A percentile compares a stretch with the other conserved stretches of the same genome.
Conservation (phyloP, 1,140 invertebrate genomes). For the Galleria mellonella region DNA sequence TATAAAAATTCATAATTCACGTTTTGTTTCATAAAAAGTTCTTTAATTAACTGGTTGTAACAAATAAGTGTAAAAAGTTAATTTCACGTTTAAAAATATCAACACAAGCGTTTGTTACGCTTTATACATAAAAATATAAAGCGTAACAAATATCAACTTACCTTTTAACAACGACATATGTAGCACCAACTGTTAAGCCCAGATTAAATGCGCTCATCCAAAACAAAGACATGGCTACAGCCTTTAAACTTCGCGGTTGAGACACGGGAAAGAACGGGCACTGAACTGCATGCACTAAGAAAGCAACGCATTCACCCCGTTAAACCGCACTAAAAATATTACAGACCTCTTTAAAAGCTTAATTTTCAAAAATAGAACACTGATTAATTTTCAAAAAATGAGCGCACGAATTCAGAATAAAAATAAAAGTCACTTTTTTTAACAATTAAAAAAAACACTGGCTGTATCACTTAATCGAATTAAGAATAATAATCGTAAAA, state of each 20-base stretch:
- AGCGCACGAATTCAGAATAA: background rate
- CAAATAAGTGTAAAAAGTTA: no score
- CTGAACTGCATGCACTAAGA: slow-evolving; percentile 11
- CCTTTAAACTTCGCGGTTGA: slow-evolving; percentile 3
- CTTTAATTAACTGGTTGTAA: no score
- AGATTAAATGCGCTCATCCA: slow-evolving; percentile 76
- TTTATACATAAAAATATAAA: no score
- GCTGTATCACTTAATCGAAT: background rate
- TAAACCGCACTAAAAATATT: background rate
- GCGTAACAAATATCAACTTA: slow-evolving; percentile 38
- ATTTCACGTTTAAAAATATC: no score
- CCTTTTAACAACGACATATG: slow-evolving; percentile 74
- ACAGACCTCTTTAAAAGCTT: background rate
- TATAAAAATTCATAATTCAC: no score
- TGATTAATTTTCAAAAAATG: no score
- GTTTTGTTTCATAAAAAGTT: no score
- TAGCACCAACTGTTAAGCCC: slow-evolving; percentile 74
- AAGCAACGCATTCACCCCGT: slow-evolving; percentile 10
- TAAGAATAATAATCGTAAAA: background rate
- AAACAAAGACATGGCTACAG: slow-evolving; percentile 66
- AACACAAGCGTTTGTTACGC: no score
- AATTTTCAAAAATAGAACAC: slow-evolving; percentile 3
- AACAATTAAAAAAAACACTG: background rate
- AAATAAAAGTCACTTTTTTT: background rate
- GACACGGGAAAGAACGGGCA: slow-evolving; percentile 9